These are phyloP conservation scores for Smithornis capensis DNA, from an alignment of 2,113 vertebrate species.

Conservation along the genomic window DNA sequence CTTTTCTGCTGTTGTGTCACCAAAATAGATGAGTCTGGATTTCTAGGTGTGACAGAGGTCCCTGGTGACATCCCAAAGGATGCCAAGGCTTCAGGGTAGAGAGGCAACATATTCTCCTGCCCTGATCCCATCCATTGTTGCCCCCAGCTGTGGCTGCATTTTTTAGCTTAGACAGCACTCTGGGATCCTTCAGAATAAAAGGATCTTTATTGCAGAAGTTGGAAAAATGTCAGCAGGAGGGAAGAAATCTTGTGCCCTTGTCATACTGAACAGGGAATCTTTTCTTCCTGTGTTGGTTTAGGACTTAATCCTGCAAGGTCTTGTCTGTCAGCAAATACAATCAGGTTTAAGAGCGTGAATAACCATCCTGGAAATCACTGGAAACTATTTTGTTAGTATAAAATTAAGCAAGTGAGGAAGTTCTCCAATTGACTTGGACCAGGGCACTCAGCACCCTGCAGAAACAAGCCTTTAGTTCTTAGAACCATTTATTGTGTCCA, in stretches of 20 bases:
- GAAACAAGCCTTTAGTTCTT: background rate
- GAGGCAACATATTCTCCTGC: background rate
- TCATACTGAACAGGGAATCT: conserved; percentile 24
- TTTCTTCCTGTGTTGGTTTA: conserved; percentile 30
- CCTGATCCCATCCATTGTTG: background rate
- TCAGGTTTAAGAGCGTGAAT: conserved; percentile 26
- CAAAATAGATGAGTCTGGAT: background rate
- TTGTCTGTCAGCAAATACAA: conserved; percentile 42
- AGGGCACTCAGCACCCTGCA: background rate
- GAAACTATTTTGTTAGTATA: background rate
- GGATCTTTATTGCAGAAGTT: background rate
- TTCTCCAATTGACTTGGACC: background rate
- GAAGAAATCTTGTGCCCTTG: conserved; percentile 15
- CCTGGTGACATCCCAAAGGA: background rate
- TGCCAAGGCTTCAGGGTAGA: background rate
- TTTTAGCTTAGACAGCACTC: background rate
- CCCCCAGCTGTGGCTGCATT: background rate
- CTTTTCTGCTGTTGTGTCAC: background rate
- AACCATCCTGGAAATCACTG: conserved; percentile 20
- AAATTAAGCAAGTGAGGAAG: background rate
- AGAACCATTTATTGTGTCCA: conserved; percentile 4
- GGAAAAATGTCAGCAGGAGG: background rate
- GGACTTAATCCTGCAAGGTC: background rate
- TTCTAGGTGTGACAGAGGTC: background rate
- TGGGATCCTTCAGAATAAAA: background rate